Evolutionary conservation across 1,140 invertebrate species (phyloP), one percentile per base, ranked within the genome.

Genomic region (Alviniconcha marisindica): DNA sequence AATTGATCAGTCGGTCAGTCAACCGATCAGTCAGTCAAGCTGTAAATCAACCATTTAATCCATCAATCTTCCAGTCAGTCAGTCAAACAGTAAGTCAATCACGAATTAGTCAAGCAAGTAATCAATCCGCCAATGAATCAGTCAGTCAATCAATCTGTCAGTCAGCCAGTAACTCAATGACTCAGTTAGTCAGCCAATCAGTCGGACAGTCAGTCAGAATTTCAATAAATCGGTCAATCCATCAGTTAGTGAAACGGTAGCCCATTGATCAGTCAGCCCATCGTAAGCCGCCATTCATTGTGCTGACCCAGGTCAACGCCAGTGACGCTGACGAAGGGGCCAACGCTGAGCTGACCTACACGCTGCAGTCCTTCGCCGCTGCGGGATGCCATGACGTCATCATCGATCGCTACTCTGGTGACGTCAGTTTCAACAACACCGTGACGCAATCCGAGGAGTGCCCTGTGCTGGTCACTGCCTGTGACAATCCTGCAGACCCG

Each of bases 301-400:
- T 40, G 21, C 40, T 2, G 42, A 18, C 10, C 14, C 74, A 79
- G 77, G 36, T 79, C 0, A 60, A 63, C 21, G 77, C 77, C 24
- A 79, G 14, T 79, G 77, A 79, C 38, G 77, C 51, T 79, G 77
- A 79, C 51, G 31, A 38, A 40, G 77, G 77, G 7, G 51, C 44
- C 15, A 63, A 79, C 28, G 77, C 42, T n/a, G 21, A 63, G 28
- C 31, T 79, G 31, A 33, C 31, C 1, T 79, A 79, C 54, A 36
- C 5, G 0, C 12, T 56, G 51, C 36, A n/a, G 21, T 7, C 31
- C 15, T 12, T 15, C 24, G 77, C 54, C 14, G 4, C 31, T 38
- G 33, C 14, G 7, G 77, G 7, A 4, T 79, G 77, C 1, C 12
- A 7, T 63, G 48, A 33, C 31, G 38, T 79, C 5, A 63, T n/a